A percentile compares a stretch with the other conserved stretches of the same genome.
These are phyloP conservation scores for Malurus melanocephalus DNA, from an alignment of 2,113 vertebrate species.

Conservation along the genomic window DNA sequence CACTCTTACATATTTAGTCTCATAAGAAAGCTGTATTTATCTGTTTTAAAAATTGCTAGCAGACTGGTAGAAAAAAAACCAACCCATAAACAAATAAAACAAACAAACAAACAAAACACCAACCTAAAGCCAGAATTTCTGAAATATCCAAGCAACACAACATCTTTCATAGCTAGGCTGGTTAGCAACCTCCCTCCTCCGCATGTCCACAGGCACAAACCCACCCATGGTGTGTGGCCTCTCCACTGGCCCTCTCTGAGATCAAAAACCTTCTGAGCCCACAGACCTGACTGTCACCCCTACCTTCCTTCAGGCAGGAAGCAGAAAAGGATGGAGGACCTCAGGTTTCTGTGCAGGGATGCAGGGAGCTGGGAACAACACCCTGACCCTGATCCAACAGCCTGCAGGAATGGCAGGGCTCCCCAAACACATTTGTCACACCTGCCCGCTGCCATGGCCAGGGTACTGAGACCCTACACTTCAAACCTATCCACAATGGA, in stretches of 20 bases:
- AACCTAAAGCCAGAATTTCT: background rate
- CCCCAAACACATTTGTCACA: background rate
- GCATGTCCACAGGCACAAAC: background rate
- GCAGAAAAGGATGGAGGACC: background rate
- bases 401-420: background rate
- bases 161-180: background rate
- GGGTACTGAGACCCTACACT: fast-evolving
- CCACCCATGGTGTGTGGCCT: fast-evolving
- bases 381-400: background rate
- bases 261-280: background rate
- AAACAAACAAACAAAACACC: background rate
- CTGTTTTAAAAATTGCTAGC: background rate
- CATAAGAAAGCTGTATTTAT: background rate
- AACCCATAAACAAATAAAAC: background rate
- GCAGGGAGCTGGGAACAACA: background rate
- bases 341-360: no score
- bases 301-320: background rate
- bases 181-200: background rate
- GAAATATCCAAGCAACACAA: background rate
- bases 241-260: background rate
- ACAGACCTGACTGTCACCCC: background rate
- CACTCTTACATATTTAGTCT: background rate
- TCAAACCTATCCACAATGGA: fast-evolving
- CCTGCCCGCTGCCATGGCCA: background rate
- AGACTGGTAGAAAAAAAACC: background rate